Conservation (phyloP, 1,140 invertebrate species). For the Drepana arcuata region DNA sequence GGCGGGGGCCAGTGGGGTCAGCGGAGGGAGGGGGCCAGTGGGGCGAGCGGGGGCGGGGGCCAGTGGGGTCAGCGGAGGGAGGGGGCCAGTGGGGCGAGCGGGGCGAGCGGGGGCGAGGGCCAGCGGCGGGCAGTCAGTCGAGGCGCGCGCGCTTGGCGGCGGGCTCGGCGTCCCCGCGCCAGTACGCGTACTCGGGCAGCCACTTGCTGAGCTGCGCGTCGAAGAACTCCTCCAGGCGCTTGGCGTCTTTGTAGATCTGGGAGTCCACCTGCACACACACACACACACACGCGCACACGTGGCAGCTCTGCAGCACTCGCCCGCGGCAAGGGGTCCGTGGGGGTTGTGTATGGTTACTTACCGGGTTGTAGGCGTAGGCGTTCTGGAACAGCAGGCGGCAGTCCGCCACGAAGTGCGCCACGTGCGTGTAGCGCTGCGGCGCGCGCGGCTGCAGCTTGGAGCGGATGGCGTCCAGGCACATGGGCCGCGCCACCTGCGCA, state of each 20-base stretch:
- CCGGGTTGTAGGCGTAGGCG: slow-evolving; percentile 87
- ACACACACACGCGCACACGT: background rate
- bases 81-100: slow-evolving; percentile 1
- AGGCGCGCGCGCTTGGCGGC: slow-evolving; percentile 42
- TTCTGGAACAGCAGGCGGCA: slow-evolving; percentile 90
- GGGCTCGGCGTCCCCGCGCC: slow-evolving; percentile 48
- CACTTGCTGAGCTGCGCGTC: slow-evolving; percentile 86
- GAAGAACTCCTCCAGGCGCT: slow-evolving; percentile 88
- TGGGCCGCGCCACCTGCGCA: slow-evolving; percentile 81
- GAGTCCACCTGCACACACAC: slow-evolving; percentile 78
- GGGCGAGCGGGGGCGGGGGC: background rate
- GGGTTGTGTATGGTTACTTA: no score
- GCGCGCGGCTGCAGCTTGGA: slow-evolving; percentile 82
- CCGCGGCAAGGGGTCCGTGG: background rate
- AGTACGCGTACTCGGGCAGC: slow-evolving; percentile 80
- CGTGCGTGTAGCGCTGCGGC: slow-evolving; percentile 81
- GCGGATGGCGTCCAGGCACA: slow-evolving; percentile 87
- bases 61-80: background rate
- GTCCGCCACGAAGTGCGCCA: slow-evolving; percentile 85
- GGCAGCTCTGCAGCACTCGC: background rate
- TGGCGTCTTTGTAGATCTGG: slow-evolving; percentile 88
- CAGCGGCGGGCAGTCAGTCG: slow-evolving; percentile 23
- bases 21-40: background rate
- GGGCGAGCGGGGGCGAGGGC: slow-evolving; percentile 1
- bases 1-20: background rate